Evolutionary conservation across 2,113 vertebrate species (phyloP).

Genomic region (Ptyas mucosa): DNA sequence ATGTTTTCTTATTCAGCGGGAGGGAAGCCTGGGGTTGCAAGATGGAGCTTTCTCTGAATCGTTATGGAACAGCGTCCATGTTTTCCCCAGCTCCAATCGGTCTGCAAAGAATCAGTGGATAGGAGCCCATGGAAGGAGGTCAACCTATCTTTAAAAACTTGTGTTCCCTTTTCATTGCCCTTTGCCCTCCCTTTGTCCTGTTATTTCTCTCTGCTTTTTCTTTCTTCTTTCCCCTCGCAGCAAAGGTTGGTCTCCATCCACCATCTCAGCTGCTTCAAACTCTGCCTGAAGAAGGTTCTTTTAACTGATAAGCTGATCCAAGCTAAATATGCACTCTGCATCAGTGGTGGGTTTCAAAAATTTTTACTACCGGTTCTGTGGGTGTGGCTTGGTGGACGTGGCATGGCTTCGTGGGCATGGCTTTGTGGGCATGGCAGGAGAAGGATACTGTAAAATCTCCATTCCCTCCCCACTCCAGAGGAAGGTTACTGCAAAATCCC

Average conservation of each 20-base stretch:
- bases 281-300: neutral
- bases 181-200: neutral
- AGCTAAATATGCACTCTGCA: neutral
- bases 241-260: neutral
- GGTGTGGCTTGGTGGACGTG: too few species aligned
- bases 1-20: neutral
- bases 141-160: neutral
- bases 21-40: neutral
- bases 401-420: too few species aligned
- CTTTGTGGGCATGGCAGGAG: too few species aligned
- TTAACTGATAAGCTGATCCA: neutral
- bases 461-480: too few species aligned
- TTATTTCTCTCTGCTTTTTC: neutral
- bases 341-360: too few species aligned
- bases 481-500: too few species aligned
- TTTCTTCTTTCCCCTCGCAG: neutral
- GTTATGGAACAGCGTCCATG: neutral
- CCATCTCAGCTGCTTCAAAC: neutral
- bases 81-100: neutral
- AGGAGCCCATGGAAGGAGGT: neutral
- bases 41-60: neutral
- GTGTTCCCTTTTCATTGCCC: neutral
- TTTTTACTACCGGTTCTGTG: too few species aligned
- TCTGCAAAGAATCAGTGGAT: neutral
- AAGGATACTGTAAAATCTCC: too few species aligned